Base-by-base conservation (phyloP, 2,113 vertebrate species). In the Sylvietta virens region DNA sequence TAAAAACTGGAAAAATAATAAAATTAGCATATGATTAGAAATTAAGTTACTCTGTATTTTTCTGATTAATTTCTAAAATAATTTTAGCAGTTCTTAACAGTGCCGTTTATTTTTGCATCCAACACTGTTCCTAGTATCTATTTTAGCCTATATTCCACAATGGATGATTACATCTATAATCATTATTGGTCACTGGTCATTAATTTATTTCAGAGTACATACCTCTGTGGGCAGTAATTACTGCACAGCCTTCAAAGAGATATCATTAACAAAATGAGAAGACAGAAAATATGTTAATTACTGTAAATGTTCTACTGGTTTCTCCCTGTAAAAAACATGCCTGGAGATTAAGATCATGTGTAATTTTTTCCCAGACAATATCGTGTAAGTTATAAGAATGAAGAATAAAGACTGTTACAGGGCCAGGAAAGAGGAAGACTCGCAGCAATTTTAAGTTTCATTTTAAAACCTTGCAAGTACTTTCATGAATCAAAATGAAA, bases 251-350 rank as follows among this genome's bases (percentile, higher is more conserved):
- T 98, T 98, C 97, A 97, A 96, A 98, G 97, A 97, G 80, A 96
- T 98, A 98, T 96, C 98, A 98, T 98, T 98, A 98, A 97, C 97
- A 97, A 98, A 98, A 98, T 98, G 96, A 98, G 97, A 98, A 97
- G 92, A 97, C 85, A 97, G 93, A 97, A 98, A 98, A 96, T 96
- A 97, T 95, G 94, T 98, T 98, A 98, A 98, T 98, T 98, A 97
- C 95, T 96, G 10, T 96, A 98, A 98, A 94, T 97, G 86, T 97
- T 97, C 95, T 94, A 92, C 88, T 94, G 79, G 53, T 94, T 98
- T 92, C 97, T 98, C 96, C 74, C 92, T 95, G 92, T 95, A 97
- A 98, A 98, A 98, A 97, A 84, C 96, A 98, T 7, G 69, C 92
- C 96, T 94, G 93, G 95, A 97, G 95, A 98, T 97, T 97, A 97